Evolutionary conservation across 2,113 vertebrate species (phyloP), one percentile per base, ranked within the genome.

Genomic region (Aythya baeri): DNA sequence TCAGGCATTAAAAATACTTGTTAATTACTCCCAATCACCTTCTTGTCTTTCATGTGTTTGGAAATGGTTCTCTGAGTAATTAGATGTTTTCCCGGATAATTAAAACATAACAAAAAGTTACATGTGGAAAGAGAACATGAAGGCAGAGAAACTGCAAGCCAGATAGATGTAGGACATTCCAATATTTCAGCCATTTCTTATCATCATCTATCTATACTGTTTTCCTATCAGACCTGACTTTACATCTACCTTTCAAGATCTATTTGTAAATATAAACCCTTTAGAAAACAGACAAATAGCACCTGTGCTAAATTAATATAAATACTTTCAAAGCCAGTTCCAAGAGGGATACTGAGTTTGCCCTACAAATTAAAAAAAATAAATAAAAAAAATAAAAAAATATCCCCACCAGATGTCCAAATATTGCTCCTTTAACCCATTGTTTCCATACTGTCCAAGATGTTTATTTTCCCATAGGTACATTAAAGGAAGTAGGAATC

Each of bases 311-410:
- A 82, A 81, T 76, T 83, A 67, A 65, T 41, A 55, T 67, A 26
- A 92, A 52, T 83, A 87, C 46, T 86, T 95, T 87, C n/a, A 67
- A 81, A 87, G 11, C 59, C 59, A 59, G 20, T 43, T 67, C 67
- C 82, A 87, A 79, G 89, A 93, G 20, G 6, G 49, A 77, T 22
- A 50, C 6, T 44, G 21, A 73, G 32, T 89, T 89, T 89, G 74
- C 86, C 52, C 76, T 91, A 23, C 13, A 89, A 91, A 83, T 66
- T 77, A 67, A 52, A 71, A 93, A 71, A 71, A 93, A 71, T 89
- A 66, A 36, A 63, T 61, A 76, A 68, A 46, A 68, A 44, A 72
- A 93, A 71, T 90, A 67, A n/a, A 63, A 67, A 82, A 68, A 11
- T 57, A 81, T 46, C 31, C 6, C 31, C 25, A 93, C 20, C 36